Evolutionary conservation across 2,797 vertebrate species (phyloP).

Genomic region (Leptodactylus fallax): DNA sequence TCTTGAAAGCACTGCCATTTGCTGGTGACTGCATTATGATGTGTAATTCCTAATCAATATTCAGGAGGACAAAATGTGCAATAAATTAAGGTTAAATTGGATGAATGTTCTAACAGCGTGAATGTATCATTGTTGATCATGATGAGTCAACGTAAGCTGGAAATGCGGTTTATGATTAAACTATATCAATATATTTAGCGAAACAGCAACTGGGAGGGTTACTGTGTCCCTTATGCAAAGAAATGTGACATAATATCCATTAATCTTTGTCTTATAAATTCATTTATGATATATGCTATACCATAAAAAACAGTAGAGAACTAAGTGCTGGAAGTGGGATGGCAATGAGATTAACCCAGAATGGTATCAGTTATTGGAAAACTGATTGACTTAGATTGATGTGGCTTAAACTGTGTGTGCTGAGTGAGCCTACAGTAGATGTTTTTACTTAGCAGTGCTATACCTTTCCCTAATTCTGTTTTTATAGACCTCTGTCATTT

Average conservation of each 20-base stretch:
- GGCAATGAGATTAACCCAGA: neutral
- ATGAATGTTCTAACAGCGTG: conserved; percentile 52
- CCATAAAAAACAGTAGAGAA: neutral
- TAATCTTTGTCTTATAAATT: conserved; percentile 3
- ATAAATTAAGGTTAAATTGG: conserved; percentile 62
- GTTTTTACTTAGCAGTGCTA: neutral
- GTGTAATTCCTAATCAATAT: conserved; percentile 60
- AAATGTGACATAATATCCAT: conserved; percentile 18
- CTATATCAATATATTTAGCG: conserved; percentile 21
- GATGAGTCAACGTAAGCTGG: conserved; percentile 50
- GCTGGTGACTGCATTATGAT: conserved; percentile 56
- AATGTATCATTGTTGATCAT: conserved; percentile 58
- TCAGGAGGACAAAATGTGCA: conserved; percentile 59
- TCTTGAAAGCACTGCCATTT: conserved; percentile 53
- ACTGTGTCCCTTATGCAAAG: conserved; percentile 8
- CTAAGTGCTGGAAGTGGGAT: conserved; percentile 4
- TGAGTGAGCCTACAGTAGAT: neutral
- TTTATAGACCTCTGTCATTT: conserved; percentile 33
- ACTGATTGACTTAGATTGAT: conserved; percentile 34
- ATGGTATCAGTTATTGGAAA: conserved; percentile 3
- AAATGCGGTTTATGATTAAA: conserved; percentile 55
- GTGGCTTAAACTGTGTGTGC: neutral
- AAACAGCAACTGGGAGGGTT: neutral
- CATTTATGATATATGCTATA: neutral
- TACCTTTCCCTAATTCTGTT: conserved; percentile 27